Percentiles rank a stretch among this genome's conserved stretches.
These are phyloP conservation scores for Sphaerodactylus townsendi DNA, from an alignment of 2,113 vertebrate genomes.

Conservation along the genomic window DNA sequence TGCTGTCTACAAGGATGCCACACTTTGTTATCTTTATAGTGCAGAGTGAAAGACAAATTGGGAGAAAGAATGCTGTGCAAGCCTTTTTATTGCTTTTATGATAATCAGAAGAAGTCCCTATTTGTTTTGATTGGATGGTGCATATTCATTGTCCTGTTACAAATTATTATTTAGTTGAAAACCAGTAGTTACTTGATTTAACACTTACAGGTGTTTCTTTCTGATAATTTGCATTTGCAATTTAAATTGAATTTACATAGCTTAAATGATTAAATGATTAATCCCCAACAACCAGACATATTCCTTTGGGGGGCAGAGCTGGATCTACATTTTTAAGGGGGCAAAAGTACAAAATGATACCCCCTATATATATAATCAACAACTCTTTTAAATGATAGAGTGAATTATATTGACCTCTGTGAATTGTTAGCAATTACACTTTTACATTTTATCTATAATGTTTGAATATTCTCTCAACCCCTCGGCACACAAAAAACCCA, in stretches of 20 bases:
- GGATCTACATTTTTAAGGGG: no score
- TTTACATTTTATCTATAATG: no score
- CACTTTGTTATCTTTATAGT: constrained; percentile 78
- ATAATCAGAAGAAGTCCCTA: constrained; percentile 74
- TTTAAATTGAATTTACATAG: constrained; percentile 73
- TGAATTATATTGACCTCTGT: no score
- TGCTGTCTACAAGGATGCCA: constrained; percentile 56
- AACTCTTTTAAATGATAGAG: no score
- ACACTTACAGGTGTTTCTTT: constrained; percentile 76
- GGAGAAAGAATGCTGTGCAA: constrained; percentile 69
- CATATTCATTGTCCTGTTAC: constrained; percentile 71
- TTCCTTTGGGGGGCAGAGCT: constrained; percentile 37
- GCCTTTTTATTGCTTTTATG: constrained; percentile 74
- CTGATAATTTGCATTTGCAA: constrained; percentile 80
- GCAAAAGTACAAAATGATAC: no score
- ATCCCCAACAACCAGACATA: constrained; percentile 49
- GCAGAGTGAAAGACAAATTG: constrained; percentile 78
- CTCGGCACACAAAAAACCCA: no score
- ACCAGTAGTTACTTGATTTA: constrained; percentile 67
- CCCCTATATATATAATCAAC: no score
- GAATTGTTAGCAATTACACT: no score
- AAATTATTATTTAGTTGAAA: constrained; percentile 77
- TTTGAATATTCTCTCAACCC: no score
- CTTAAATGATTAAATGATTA: constrained; percentile 68
- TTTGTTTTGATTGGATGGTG: constrained; percentile 71